These are phyloP conservation scores for Acipenser oxyrinchus DNA, from an alignment of 2,797 vertebrate species.

Conservation along the genomic window DNA sequence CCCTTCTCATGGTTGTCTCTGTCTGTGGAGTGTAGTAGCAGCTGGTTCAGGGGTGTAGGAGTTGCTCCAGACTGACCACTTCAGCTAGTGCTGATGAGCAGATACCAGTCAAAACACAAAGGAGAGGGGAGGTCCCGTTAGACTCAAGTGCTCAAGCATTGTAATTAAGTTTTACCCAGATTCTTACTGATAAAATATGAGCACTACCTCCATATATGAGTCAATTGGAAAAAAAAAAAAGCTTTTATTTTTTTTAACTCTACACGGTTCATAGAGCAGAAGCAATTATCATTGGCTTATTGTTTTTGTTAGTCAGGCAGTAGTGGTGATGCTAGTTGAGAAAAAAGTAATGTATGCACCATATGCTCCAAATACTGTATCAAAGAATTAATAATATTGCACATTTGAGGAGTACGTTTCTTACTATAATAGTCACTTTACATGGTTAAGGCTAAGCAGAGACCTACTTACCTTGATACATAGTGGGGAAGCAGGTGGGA, in stretches of 20 bases:
- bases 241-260: too few species aligned
- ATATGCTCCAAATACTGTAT: too few species aligned
- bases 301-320: too few species aligned
- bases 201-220: neutral
- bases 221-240: neutral
- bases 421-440: too few species aligned
- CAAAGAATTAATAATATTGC: too few species aligned
- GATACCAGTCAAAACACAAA: conserved; percentile 44
- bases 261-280: neutral
- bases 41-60: neutral
- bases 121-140: conserved; percentile 9
- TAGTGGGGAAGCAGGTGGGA: too few species aligned
- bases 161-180: neutral
- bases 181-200: neutral
- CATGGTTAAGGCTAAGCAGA: too few species aligned
- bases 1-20: conserved; percentile 41
- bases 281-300: too few species aligned
- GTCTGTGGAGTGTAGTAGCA: conserved; percentile 1
- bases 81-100: conserved; percentile 51
- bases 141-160: neutral
- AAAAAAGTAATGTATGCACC: too few species aligned
- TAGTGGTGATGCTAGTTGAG: too few species aligned
- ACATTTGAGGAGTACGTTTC: too few species aligned
- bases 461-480: too few species aligned
- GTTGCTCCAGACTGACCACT: conserved; percentile 16